Evolutionary conservation across 1,140 invertebrate genomes (phyloP), one percentile per base, ranked within the genome.

Genomic region (Heliconius hermathena): DNA sequence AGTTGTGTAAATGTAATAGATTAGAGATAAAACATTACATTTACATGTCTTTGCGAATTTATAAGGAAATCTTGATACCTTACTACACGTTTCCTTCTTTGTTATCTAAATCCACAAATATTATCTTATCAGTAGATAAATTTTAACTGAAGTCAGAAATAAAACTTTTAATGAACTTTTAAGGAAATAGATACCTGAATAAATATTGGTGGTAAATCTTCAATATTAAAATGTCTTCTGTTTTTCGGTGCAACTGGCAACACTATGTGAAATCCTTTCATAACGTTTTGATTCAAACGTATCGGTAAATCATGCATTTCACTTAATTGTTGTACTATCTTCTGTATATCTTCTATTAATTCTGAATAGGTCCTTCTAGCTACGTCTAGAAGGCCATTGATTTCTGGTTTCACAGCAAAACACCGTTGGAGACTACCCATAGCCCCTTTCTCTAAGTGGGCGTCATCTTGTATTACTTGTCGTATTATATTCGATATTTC

Each of bases 331-430:
- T 96, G 95, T 1, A 97, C 96, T 85, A 95, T 94, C 81, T 95
- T 95, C 88, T 96, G 95, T 91, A 98, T 97, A 83, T 98, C 97
- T 71, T 97, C 96, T 66, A 98, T 96, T 2, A 97, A 91, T 90
- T 98, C 97, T 29, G 96, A 96, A 89, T 98, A 98, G 1, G 96
- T 96, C 89, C 96, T 96, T 83, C 98, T 93, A n/a, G 97, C 96
- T 26, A 98, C 93, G 90, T 98, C 98, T 75, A 98, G 91, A 57
- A 97, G 92, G 3, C 96, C 96, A 86, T 97, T 97, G 38, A 97
- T 95, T 29, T 96, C 96, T 29, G 95, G 95, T 93, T 97, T 98
- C 3, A 99, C 96, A 46, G 98, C 97, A 93, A 98, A 98, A 89
- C 97, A 98, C 79, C 98, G 96, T 93, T 98, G 97, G 78, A 97